These are phyloP conservation scores for Loxodonta africana DNA, from an alignment of 2,113 vertebrate species.

Conservation along the genomic window DNA sequence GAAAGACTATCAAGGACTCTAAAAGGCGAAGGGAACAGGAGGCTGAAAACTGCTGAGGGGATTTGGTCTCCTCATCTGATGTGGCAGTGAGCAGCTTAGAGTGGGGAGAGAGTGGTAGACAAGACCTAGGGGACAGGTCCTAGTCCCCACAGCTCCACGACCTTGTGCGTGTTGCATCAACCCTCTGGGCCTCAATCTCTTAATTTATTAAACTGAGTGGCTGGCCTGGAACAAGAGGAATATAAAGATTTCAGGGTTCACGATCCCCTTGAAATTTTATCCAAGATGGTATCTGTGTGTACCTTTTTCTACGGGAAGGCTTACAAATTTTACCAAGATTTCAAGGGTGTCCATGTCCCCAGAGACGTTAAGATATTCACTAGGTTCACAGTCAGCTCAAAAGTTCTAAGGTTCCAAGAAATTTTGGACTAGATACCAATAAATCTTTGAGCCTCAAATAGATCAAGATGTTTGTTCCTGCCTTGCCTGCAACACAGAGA, in stretches of 20 bases:
- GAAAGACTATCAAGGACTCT: not conserved
- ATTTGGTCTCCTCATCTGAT: not conserved
- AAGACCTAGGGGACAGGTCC: not conserved
- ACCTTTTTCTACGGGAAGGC: not conserved
- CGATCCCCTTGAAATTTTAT: not conserved
- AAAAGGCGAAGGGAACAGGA: not conserved
- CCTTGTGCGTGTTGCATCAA: too few species aligned
- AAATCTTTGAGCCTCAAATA: slow-evolving; percentile 50
- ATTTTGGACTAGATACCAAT: slow-evolving; percentile 29
- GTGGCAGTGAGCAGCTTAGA: accelerated
- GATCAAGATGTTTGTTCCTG: slow-evolving; percentile 63
- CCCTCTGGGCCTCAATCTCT: not conserved
- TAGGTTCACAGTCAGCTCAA: not conserved
- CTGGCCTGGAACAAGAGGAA: not conserved
- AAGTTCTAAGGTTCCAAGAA: slow-evolving; percentile 55
- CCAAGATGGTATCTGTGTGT: not conserved
- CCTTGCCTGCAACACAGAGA: slow-evolving; percentile 1
- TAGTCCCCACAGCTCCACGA: not conserved
- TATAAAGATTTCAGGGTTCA: not conserved
- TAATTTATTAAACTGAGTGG: not conserved
- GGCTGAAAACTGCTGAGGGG: not conserved
- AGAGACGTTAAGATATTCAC: not conserved
- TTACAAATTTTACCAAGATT: not conserved
- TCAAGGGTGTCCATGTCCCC: not conserved
- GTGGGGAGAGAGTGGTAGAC: not conserved